Evolutionary conservation across 2,888 invertebrate genomes (phyloP), one percentile per base, ranked within the genome.

Genomic region (Agonopterix alstromeriana): DNA sequence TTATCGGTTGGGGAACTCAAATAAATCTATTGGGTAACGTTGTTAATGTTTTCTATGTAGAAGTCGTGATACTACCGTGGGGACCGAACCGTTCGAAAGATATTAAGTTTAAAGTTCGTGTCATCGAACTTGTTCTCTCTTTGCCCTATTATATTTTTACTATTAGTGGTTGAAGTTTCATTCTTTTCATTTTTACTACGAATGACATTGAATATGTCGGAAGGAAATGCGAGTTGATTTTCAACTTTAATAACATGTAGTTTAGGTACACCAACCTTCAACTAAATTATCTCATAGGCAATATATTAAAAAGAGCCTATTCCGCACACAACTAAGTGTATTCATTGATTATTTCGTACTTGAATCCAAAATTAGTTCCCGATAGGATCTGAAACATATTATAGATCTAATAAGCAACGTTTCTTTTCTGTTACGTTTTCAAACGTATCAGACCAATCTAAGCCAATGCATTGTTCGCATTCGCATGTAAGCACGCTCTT

Each of bases 21-120:
- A 84, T 82, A 83, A 83, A 86, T 83, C 80, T 80, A 77, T 81
- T 77, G 70, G 67, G 70, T 67, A 72, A 74, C 65, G 65, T 71
- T 70, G 73, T 71, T 77, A 73, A 75, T 73, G 69, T 75, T 78
- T 73, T 73, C 70, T 73, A 63, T 77, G 67, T 74, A 68, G 65
- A 71, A 83, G 71, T 83, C 81, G 81, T 84, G 82, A 80, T 74
- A 76, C 63, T 68, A 72, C 61, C 74, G 74, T 76, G 75, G 76
- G 71, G 73, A 77, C 76, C 62, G 52, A 62, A 60, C 61, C 64
- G 63, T 68, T 66, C 66, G 62, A 57, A 63, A 61, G 74, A 70
- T 74, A 73, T 66, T 64, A 65, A 65, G 63, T 10, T 11, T 67
- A 63, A 67, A 70, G 62, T 62, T 66, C 61, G 66, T 71, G 73